Evolutionary conservation across 2,888 invertebrate genomes (phyloP), one percentile per base, ranked within the genome.

Genomic region (Pelosia muscerda): DNA sequence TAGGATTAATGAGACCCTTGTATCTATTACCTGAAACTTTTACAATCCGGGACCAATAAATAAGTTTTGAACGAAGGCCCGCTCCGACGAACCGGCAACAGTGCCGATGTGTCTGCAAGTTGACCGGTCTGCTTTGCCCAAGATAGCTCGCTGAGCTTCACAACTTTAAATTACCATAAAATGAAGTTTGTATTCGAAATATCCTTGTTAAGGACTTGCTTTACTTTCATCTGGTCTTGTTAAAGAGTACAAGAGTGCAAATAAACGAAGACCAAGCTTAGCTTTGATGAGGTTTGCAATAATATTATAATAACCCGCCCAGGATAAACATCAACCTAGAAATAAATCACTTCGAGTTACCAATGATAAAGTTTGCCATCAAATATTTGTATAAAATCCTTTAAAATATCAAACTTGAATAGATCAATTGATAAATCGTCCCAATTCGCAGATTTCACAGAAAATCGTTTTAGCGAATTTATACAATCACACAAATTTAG

Each of bases 11-110:
- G 81, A 85, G 82, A 74, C 78, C 74, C 76, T 49, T 73, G 73
- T 79, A 81, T 78, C 78, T 74, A 80, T 74, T 81, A 83, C 79
- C 82, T 81, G 77, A 80, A 86, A 87, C 78, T 87, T 84, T 81
- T 78, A 77, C 79, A 83, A 84, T 81, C 78, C 81, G 69, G 70
- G 65, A 66, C 76, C 78, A 85, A 84, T 85, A 89, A 85, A 86
- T 84, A 87, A 87, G 83, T 83, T 85, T 82, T 74, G 72, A 81
- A 81, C 77, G 72, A 54, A 81, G 78, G 71, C 69, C 73, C 65
- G 53, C 66, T 70, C 63, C 57, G 73, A 57, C 66, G 74, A 60
- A 55, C 59, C 69, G 59, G 73, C 57, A 65, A 65, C 70, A 64
- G 63, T 69, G 72, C 70, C 56, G 70, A 73, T 71, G 66, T 53